These are phyloP conservation scores for Danio albolineatus DNA, from an alignment of 2,797 vertebrate genomes.

Conservation along the genomic window DNA sequence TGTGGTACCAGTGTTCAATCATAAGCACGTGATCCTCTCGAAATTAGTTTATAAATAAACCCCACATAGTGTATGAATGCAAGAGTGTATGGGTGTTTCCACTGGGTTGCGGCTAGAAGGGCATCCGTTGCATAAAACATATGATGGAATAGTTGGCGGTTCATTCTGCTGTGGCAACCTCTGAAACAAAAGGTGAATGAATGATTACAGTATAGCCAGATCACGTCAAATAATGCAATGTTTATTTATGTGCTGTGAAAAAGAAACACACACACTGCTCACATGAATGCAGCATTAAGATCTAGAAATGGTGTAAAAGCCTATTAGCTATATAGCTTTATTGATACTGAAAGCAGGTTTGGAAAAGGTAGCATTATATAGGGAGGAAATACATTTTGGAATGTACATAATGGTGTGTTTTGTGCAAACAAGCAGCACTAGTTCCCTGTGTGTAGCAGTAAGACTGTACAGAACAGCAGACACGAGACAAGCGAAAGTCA, in stretches of 20 bases:
- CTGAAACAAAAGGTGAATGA: too few relatives aligned
- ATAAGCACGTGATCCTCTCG: too few relatives aligned
- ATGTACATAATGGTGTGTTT: slow-evolving; percentile 13
- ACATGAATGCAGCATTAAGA: not conserved
- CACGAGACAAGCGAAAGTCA: not conserved
- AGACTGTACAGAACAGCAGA: not conserved
- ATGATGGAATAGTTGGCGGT: too few relatives aligned
- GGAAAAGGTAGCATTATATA: not conserved
- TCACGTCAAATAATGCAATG: not conserved
- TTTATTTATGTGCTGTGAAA: not conserved
- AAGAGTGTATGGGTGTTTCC: too few relatives aligned
- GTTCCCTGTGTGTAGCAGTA: not conserved
- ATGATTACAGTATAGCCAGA: not conserved
- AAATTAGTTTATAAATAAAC: too few relatives aligned
- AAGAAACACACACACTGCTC: not conserved
- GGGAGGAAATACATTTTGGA: slow-evolving; percentile 16
- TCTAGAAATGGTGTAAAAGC: not conserved
- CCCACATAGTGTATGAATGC: too few relatives aligned
- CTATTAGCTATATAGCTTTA: slow-evolving; percentile 8
- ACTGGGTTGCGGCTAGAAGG: too few relatives aligned
- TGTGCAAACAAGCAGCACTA: slow-evolving; percentile 19
- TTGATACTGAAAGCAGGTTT: slow-evolving; percentile 17
- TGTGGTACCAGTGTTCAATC: too few relatives aligned
- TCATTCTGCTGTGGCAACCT: too few relatives aligned
- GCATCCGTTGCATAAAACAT: too few relatives aligned